Evolutionary conservation across 2,113 vertebrate genomes (phyloP).

Genomic region (Phyllopteryx taeniolatus): DNA sequence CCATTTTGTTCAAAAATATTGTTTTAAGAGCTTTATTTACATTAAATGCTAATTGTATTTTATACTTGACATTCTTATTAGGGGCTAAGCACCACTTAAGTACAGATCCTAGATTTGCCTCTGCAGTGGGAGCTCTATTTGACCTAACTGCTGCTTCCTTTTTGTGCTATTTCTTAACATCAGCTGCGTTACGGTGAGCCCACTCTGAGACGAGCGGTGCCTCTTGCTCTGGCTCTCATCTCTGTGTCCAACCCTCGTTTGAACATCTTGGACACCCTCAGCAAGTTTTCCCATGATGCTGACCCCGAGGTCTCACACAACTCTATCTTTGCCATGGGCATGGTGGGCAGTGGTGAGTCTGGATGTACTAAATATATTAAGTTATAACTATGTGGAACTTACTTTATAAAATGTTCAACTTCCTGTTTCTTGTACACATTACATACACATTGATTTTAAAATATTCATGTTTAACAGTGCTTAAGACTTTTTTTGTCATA

Average conservation of each 20-base stretch:
- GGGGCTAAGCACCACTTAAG: no score
- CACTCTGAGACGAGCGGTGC: conserved; percentile 92
- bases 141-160: neutral
- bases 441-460: neutral
- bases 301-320: conserved; percentile 98
- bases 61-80: no score
- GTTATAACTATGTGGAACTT: neutral
- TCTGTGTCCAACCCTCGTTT: conserved; percentile 96
- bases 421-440: neutral
- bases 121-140: neutral
- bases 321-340: conserved; percentile 99
- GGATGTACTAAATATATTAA: neutral
- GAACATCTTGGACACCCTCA: conserved; percentile 96
- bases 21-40: no score
- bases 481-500: no score
- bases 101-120: no score
- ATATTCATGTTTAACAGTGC: neutral
- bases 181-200: conserved; percentile 97
- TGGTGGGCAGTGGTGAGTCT: conserved; percentile 96
- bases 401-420: neutral
- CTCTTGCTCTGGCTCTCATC: conserved; percentile 90
- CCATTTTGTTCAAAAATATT: no score
- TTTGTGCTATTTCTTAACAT: neutral
- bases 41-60: no score
- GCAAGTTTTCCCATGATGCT: conserved; percentile 97